These are phyloP conservation scores for Fragum sueziense DNA, from an alignment of 2,888 invertebrate species.

Conservation along the genomic window DNA sequence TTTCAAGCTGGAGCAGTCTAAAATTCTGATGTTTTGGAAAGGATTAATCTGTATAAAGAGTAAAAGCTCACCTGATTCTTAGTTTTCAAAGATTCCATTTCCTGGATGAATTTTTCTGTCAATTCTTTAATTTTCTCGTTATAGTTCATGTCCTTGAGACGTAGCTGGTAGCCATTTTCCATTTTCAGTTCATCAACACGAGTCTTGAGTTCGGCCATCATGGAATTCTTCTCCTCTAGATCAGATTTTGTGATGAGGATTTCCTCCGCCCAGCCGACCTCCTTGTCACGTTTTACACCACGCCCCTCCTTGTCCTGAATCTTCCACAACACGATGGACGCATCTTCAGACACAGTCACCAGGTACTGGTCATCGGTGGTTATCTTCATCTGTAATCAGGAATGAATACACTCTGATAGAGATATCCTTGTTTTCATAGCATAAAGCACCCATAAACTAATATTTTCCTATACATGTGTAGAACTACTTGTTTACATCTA, in stretches of 20 bases:
- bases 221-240: slow-evolving; percentile 89
- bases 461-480: too few relatives aligned
- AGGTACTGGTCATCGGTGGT: slow-evolving; percentile 89
- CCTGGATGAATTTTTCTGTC: slow-evolving; percentile 91
- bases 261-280: slow-evolving; percentile 90
- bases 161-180: slow-evolving; percentile 93
- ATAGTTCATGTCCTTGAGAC: slow-evolving; percentile 89
- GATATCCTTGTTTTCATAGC: neutral
- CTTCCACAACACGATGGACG: slow-evolving; percentile 93
- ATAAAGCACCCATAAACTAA: neutral
- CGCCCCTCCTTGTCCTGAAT: slow-evolving; percentile 86
- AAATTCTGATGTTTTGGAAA: too few relatives aligned
- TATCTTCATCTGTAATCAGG: slow-evolving; percentile 85
- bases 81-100: slow-evolving; percentile 90
- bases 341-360: slow-evolving; percentile 89
- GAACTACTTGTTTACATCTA: too few relatives aligned
- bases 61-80: slow-evolving; percentile 81
- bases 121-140: slow-evolving; percentile 91
- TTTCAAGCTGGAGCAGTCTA: too few relatives aligned
- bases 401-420: neutral
- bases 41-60: neutral
- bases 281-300: slow-evolving; percentile 87
- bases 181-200: slow-evolving; percentile 93
- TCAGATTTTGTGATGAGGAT: slow-evolving; percentile 90
- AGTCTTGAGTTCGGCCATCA: slow-evolving; percentile 87